These are phyloP conservation scores for Zootermopsis nevadensis DNA, from an alignment of 2,888 invertebrate genomes.

Conservation along the genomic window DNA sequence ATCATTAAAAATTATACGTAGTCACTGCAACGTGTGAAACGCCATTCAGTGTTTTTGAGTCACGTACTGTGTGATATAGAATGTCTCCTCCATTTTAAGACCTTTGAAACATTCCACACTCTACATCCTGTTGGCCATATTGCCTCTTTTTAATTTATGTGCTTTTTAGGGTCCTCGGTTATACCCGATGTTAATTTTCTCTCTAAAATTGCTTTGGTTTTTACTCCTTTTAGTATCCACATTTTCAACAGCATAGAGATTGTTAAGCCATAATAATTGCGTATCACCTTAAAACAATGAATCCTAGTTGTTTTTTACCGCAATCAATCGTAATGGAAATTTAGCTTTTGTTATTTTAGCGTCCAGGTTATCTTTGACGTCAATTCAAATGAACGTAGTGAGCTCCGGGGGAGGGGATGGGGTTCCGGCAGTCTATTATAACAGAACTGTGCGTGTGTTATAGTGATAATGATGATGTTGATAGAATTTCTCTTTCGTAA, in stretches of 20 bases:
- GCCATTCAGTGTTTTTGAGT: no score
- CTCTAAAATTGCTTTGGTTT: background rate
- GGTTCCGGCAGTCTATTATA: slow-evolving; percentile 16
- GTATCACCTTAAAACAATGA: slow-evolving; percentile 25
- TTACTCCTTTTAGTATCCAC: background rate
- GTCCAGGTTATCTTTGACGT: slow-evolving; percentile 25
- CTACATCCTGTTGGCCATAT: no score
- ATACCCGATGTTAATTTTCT: background rate
- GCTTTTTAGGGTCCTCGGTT: no score
- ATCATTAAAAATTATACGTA: no score
- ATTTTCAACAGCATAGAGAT: background rate
- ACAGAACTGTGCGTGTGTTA: background rate
- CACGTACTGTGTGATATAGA: no score
- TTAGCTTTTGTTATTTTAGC: slow-evolving; percentile 1
- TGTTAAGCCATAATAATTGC: slow-evolving; percentile 5
- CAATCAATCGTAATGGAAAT: slow-evolving; percentile 25
- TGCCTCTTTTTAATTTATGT: no score
- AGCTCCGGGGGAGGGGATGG: no score
- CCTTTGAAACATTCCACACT: no score
- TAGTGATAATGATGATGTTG: slow-evolving; percentile 24
- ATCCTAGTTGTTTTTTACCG: slow-evolving; percentile 1
- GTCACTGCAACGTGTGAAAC: no score
- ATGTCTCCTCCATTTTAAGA: no score
- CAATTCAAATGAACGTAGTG: background rate
- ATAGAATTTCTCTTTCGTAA: slow-evolving; percentile 16